A percentile compares a stretch with the other conserved stretches of the same genome.
phyloP scores from a whole-genome alignment of 1,140 invertebrate species.

The Spodoptera frugiperda region DNA sequence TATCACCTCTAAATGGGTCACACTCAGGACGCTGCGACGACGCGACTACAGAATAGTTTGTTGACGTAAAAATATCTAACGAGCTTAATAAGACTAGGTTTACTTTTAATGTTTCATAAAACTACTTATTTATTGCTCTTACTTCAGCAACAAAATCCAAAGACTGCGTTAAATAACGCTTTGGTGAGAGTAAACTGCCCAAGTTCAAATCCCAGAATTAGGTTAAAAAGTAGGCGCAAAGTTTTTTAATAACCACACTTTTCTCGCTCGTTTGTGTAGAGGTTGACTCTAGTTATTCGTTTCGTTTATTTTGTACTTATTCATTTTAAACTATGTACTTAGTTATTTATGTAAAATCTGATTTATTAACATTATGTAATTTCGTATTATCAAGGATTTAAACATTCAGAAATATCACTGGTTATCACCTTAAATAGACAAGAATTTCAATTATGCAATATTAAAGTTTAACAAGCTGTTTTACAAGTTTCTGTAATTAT shows the following conservation, averaged over 20 bases:
- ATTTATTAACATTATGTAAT: too few species aligned
- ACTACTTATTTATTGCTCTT: constrained; percentile 8
- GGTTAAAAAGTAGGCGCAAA: constrained; percentile 13
- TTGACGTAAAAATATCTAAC: neutral
- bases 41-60: neutral
- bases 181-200: constrained; percentile 12
- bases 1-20: constrained; percentile 9
- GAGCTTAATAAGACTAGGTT: neutral
- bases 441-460: too few species aligned
- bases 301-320: neutral
- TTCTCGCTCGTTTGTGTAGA: constrained; percentile 22
- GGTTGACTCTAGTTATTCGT: neutral
- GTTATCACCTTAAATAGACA: too few species aligned
- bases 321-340: neutral
- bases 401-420: too few species aligned
- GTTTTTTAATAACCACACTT: constrained; percentile 38
- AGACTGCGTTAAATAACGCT: constrained; percentile 12
- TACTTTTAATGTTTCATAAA: neutral
- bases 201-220: constrained; percentile 34
- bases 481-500: neutral
- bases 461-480: too few species aligned
- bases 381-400: too few species aligned
- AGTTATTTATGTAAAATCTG: neutral
- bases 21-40: neutral
- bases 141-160: neutral